phyloP scores from a whole-genome alignment of 1,140 invertebrate genomes.

The Ganaspis sp. region DNA sequence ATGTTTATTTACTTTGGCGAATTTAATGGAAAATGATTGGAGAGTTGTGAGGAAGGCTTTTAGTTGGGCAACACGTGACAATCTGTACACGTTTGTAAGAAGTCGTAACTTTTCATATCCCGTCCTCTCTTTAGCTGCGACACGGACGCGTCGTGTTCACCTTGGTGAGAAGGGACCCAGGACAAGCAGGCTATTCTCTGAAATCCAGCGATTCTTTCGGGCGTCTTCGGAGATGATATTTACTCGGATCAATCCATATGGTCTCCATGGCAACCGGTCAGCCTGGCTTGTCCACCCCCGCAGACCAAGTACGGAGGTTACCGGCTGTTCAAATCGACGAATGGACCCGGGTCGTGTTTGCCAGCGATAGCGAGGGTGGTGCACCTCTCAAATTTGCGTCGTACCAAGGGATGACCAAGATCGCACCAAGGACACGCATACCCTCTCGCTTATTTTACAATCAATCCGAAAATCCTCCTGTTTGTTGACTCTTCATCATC shows the following conservation, averaged over 20 bases:
- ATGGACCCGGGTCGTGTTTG: conserved; percentile 52
- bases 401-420: conserved; percentile 42
- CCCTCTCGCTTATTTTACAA: background rate
- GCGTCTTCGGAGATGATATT: conserved; percentile 75
- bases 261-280: conserved; percentile 73
- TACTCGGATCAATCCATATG: conserved; percentile 76
- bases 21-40: too few relatives aligned
- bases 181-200: conserved; percentile 61
- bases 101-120: conserved; percentile 25
- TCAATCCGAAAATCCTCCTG: too few relatives aligned
- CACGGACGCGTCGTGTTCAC: background rate
- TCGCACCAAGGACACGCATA: background rate
- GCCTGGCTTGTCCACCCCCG: conserved; percentile 68
- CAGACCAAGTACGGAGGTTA: conserved; percentile 58
- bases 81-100: conserved; percentile 20
- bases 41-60: background rate
- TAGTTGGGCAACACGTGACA: background rate
- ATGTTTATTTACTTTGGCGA: too few relatives aligned
- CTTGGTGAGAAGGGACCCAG: conserved; percentile 41
- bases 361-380: conserved; percentile 51
- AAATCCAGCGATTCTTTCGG: conserved; percentile 73
- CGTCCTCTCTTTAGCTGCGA: background rate
- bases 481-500: too few relatives aligned
- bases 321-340: conserved; percentile 59
- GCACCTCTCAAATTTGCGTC: conserved; percentile 30